A percentile compares a stretch with the other conserved stretches of the same genome.
phyloP scores from a whole-genome alignment of 30 jellyfish, hydroid and myxozoan genomes.

The Turritopsis rubra region DNA sequence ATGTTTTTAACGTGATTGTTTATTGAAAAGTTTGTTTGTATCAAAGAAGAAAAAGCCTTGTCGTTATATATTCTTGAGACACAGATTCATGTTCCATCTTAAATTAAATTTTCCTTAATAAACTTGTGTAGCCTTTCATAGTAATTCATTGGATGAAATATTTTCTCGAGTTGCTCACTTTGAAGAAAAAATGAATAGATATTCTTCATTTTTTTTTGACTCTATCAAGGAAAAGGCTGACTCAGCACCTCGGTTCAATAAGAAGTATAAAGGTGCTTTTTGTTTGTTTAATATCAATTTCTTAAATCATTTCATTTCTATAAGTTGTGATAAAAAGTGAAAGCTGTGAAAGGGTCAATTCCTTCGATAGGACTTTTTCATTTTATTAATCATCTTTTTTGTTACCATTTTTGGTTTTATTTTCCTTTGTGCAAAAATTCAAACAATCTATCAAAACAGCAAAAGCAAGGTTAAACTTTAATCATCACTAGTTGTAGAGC shows the following conservation, averaged over 20 bases:
- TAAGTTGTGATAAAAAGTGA: neutral
- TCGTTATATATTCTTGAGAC: too few species aligned
- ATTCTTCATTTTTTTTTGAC: constrained; percentile 43
- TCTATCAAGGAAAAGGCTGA: constrained; percentile 1
- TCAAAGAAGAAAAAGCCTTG: too few species aligned
- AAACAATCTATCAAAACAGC: too few species aligned
- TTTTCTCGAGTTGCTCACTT: constrained; percentile 28
- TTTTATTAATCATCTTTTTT: too few species aligned
- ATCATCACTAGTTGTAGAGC: too few species aligned
- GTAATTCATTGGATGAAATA: constrained; percentile 39
- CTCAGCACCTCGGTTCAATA: constrained; percentile 7
- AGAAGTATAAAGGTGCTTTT: neutral
- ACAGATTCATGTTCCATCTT: neutral
- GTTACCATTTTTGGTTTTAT: too few species aligned
- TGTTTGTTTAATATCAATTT: neutral
- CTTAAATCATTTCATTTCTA: neutral
- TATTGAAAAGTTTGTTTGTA: too few species aligned
- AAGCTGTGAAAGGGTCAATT: too few species aligned
- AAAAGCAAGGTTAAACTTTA: too few species aligned
- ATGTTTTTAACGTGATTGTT: neutral
- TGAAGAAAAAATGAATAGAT: constrained; percentile 32
- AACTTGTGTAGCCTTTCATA: constrained; percentile 43
- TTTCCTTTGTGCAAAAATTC: too few species aligned
- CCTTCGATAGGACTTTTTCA: too few species aligned
- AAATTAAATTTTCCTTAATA: neutral